Evolutionary conservation across 2,113 vertebrate species (phyloP).

Genomic region (Bubo blakistoni): DNA sequence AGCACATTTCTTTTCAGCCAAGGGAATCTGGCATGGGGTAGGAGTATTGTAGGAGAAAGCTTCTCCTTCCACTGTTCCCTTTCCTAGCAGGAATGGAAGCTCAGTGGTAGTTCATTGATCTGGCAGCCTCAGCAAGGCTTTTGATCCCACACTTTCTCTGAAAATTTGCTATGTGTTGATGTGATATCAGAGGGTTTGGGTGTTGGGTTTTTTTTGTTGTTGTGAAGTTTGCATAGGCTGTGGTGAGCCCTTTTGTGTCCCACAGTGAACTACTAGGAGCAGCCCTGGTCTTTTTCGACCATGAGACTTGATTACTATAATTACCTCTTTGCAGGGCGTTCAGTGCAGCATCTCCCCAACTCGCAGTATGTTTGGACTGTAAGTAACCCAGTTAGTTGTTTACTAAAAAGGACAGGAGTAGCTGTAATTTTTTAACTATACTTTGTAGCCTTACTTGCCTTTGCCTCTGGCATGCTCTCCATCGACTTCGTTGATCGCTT

Average conservation of each 20-base stretch:
- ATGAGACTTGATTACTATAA: slow-evolving; percentile 34
- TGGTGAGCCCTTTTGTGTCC: neutral
- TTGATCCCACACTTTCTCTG: neutral
- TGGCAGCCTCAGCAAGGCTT: neutral
- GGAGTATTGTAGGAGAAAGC: neutral
- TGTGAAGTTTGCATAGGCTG: neutral
- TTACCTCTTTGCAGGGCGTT: neutral
- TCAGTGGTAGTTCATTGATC: neutral
- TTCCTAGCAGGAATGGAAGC: neutral
- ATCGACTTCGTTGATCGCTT: neutral
- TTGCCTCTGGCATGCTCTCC: neutral
- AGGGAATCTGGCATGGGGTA: neutral
- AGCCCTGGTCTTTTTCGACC: neutral
- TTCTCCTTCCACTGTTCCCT: neutral
- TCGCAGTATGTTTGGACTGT: neutral
- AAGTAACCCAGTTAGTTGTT: neutral
- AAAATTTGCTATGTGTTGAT: neutral
- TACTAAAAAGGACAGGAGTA: neutral
- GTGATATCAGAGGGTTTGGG: neutral
- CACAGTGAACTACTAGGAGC: neutral
- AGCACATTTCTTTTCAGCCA: neutral
- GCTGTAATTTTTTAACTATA: neutral
- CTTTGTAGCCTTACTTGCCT: neutral
- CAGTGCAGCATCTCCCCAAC: neutral
- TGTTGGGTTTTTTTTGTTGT: neutral